These are phyloP conservation scores for Cuniculus paca DNA, from an alignment of 2,797 vertebrate genomes.

Conservation along the genomic window DNA sequence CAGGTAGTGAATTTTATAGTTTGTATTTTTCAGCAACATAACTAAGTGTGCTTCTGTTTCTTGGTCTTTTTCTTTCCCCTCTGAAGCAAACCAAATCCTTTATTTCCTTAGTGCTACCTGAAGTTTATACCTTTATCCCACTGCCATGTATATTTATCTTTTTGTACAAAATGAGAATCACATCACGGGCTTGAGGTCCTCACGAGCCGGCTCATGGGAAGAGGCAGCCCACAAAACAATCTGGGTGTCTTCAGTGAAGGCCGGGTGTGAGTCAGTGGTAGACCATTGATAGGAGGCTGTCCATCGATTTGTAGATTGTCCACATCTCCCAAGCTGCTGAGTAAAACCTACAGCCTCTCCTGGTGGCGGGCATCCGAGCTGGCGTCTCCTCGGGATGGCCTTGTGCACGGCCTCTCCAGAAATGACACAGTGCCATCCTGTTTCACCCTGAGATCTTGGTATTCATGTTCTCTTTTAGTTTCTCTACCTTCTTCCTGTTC, in stretches of 20 bases:
- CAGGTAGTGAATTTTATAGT: slow-evolving; percentile 62
- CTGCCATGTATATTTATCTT: neutral
- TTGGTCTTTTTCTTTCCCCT: neutral
- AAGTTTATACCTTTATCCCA: neutral
- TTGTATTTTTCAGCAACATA: slow-evolving; percentile 58
- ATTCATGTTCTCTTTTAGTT: neutral
- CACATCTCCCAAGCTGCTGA: neutral
- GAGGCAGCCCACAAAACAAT: neutral
- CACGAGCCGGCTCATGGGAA: neutral
- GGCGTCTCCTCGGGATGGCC: neutral
- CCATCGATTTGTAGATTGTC: neutral
- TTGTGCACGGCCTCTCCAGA: neutral
- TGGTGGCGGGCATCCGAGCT: neutral
- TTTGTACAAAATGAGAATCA: slow-evolving; percentile 49
- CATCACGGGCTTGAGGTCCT: neutral
- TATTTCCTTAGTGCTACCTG: slow-evolving; percentile 37
- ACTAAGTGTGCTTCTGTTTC: slow-evolving; percentile 48
- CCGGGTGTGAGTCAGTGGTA: neutral
- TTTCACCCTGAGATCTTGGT: neutral
- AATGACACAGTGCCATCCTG: neutral
- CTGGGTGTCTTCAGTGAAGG: neutral
- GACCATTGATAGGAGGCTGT: neutral
- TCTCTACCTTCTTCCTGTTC: neutral
- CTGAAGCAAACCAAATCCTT: slow-evolving; percentile 36
- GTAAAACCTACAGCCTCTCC: neutral